Percentiles rank a stretch among this genome's conserved stretches.
These are phyloP conservation scores for Umimayanthus chanpuru DNA, from an alignment of 92 coral and sea anemone genomes.

Conservation along the genomic window DNA sequence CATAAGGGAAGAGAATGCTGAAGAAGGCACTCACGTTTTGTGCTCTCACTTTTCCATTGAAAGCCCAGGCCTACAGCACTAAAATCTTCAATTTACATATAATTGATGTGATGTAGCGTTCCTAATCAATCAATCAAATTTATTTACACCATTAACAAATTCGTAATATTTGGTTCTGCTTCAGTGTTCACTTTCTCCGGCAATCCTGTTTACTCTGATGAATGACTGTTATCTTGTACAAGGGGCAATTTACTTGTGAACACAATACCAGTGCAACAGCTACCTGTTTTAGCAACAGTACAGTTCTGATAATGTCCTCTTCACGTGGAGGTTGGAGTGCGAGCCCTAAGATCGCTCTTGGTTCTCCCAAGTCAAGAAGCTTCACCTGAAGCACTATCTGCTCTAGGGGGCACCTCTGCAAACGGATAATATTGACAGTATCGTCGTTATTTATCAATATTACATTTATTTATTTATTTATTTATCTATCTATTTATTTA, in stretches of 20 bases:
- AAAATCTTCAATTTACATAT: too few relatives aligned
- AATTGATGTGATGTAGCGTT: too few relatives aligned
- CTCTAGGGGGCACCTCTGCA: conserved; percentile 89
- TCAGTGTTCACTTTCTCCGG: too few relatives aligned
- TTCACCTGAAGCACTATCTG: conserved; percentile 88
- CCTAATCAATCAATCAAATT: too few relatives aligned
- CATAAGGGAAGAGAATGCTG: too few relatives aligned
- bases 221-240: neutral
- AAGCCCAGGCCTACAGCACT: too few relatives aligned
- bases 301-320: conserved; percentile 88
- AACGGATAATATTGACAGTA: neutral
- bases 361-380: conserved; percentile 89
- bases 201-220: neutral
- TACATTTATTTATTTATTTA: neutral
- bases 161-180: too few relatives aligned
- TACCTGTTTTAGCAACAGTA: conserved; percentile 91
- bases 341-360: conserved; percentile 87
- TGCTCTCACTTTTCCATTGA: too few relatives aligned
- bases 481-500: too few relatives aligned
- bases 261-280: neutral
- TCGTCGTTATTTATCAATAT: too few relatives aligned
- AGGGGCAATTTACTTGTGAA: neutral
- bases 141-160: too few relatives aligned
- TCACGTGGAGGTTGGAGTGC: conserved; percentile 96
- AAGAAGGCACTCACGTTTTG: too few relatives aligned